These are phyloP conservation scores for Physocephala rufipes DNA, from an alignment of 2,888 invertebrate species.

Conservation along the genomic window DNA sequence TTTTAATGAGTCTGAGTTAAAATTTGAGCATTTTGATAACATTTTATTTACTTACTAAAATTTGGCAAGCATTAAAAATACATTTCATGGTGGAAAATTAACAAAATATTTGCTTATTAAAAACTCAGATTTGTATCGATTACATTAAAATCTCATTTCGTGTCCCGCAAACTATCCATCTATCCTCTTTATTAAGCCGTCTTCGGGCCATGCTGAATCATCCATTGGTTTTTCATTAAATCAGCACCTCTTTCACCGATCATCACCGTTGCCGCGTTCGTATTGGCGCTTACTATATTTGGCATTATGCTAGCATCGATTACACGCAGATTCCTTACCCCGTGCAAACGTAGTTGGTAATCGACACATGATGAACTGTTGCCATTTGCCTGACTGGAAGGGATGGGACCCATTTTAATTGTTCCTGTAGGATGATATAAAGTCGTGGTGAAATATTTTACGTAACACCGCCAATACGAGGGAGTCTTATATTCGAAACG, in stretches of 20 bases:
- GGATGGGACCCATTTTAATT: constrained; percentile 74
- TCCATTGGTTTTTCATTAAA: constrained; percentile 44
- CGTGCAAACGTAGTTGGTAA: constrained; percentile 72
- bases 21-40: no score
- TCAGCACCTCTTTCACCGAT: constrained; percentile 85
- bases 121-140: no score
- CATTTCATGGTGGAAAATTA: no score
- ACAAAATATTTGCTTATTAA: no score
- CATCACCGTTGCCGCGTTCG: constrained; percentile 86
- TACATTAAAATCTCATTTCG: no score
- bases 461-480: constrained; percentile 75
- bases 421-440: constrained; percentile 76
- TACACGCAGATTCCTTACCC: constrained; percentile 73
- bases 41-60: no score
- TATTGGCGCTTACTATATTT: constrained; percentile 78
- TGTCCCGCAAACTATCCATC: no score
- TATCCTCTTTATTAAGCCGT: no score
- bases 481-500: constrained; percentile 51
- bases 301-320: constrained; percentile 84
- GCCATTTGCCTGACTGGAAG: constrained; percentile 66
- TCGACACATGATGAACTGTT: constrained; percentile 72
- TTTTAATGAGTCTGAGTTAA: no score
- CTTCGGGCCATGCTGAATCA: not conserved
- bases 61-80: no score
- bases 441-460: constrained; percentile 72